Conservation (phyloP, 2,888 invertebrate genomes). For the Auanema freiburgensis region DNA sequence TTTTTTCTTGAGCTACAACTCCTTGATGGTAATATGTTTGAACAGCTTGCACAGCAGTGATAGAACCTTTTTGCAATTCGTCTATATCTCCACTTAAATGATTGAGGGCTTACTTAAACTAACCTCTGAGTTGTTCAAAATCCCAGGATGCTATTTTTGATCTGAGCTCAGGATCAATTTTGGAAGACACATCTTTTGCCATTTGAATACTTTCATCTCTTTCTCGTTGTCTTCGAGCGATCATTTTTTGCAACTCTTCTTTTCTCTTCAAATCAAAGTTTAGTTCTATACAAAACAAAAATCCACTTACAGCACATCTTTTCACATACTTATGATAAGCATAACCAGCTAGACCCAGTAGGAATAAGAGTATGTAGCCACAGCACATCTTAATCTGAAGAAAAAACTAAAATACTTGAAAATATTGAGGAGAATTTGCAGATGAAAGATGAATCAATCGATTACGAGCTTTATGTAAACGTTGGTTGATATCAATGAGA, state of each 20-base stretch:
- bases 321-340: conserved; percentile 21
- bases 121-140: conserved; percentile 39
- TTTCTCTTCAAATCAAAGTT: conserved; percentile 24
- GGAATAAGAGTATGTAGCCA: no score
- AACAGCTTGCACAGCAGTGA: conserved; percentile 42
- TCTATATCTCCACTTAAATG: conserved; percentile 24
- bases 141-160: conserved; percentile 30
- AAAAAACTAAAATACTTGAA: no score
- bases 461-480: no score
- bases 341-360: conserved; percentile 11
- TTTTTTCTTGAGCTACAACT: conserved; percentile 46
- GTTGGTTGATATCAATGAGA: no score
- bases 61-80: conserved; percentile 37
- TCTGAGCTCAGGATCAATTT: conserved; percentile 26
- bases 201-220: conserved; percentile 37
- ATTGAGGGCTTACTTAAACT: conserved; percentile 11
- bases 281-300: background rate
- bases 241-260: conserved; percentile 33
- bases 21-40: conserved; percentile 44
- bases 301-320: conserved; percentile 23
- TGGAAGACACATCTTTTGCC: conserved; percentile 27
- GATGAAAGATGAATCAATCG: no score
- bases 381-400: no score
- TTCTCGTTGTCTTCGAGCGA: conserved; percentile 28
- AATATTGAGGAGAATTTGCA: no score